Conservation (phyloP, 1,140 invertebrate species). For the Capitella teleta region DNA sequence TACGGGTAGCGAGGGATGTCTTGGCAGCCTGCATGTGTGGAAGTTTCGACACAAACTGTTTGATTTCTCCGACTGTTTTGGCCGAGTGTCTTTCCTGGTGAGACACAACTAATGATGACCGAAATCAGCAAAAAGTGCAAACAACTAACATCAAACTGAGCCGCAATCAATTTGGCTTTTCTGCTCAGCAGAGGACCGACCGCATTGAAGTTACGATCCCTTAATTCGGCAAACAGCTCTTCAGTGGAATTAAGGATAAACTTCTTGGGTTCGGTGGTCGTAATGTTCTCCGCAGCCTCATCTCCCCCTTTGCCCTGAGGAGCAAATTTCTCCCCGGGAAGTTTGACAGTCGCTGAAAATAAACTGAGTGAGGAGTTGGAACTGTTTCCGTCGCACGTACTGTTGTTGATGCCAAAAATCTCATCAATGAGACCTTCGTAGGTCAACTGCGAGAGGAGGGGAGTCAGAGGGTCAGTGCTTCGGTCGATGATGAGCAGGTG, state of each 20-base stretch:
- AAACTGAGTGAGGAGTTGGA: background rate
- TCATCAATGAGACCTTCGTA: constrained; percentile 96
- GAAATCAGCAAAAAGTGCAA: constrained; percentile 1
- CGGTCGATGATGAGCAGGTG: constrained; percentile 79
- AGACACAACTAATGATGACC: background rate
- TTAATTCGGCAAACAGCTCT: constrained; percentile 70
- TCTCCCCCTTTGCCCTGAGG: background rate
- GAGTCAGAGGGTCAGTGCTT: constrained; percentile 79
- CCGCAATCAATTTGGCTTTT: constrained; percentile 73
- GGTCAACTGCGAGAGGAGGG: constrained; percentile 85
- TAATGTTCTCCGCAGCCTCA: background rate
- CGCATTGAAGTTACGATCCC: constrained; percentile 89
- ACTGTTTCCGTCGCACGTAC: constrained; percentile 23
- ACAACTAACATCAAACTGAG: constrained; percentile 58
- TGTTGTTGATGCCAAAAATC: constrained; percentile 54
- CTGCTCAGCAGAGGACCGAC: constrained; percentile 73
- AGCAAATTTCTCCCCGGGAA: constrained; percentile 70
- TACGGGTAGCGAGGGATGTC: constrained; percentile 61
- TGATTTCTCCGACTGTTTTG: constrained; percentile 84
- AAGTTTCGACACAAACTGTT: constrained; percentile 79
- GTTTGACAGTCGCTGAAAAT: constrained; percentile 60
- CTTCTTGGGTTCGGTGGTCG: constrained; percentile 56
- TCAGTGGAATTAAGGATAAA: constrained; percentile 83
- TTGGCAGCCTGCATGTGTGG: constrained; percentile 81
- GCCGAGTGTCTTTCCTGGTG: constrained; percentile 61